Base-by-base conservation (phyloP, 2,888 invertebrate species). In the Callyntrura guangdongensis region DNA sequence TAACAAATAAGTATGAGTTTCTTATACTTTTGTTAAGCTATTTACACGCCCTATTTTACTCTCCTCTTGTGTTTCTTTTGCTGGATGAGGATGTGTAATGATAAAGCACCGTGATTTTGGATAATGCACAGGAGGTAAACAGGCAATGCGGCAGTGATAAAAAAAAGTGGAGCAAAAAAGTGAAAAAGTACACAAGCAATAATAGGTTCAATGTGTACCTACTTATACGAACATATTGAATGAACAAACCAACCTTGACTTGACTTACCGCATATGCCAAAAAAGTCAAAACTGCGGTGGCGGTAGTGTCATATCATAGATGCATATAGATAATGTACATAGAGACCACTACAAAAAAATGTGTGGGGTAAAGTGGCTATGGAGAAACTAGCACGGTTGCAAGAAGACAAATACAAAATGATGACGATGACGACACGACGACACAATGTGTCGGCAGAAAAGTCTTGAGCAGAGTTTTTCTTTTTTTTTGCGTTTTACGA, bases 361-460 rank as follows among this genome's bases (percentile, higher is more conserved):
- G 20, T 20, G 3, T 20, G 59, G n/a, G n/a, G n/a, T n/a, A 59
- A 59, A 20, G 20, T 5, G 9, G 20, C 0, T 2, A 61, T 61
- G 61, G 12, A 14, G 27, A 27, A 74, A 47, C 17, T 20, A 20
- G 20, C 12, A 17, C 74, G 36, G 14, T 17, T 25, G 17, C 22
- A 67, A 36, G 36, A 53, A 86, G 56, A 59, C 72, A 86, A 81
- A 27, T 69, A 72, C 22, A 88, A 88, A 88, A 87, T 81, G 81
- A 82, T 82, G 88, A 83, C 17, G 61, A 72, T 72, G 82, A 88
- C 69, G 82, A 81, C 56, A 56, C 45, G 22, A 45, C 17, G 84
- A 36, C 67, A 67, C 27, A 69, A 22, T 72, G n/a, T 72, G 47
- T 47, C 17, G n/a, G 12, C n/a, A 17, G n/a, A 22, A 3, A 11